phyloP scores from a whole-genome alignment of 2,888 invertebrate genomes.

The Melanchra persicariae region DNA sequence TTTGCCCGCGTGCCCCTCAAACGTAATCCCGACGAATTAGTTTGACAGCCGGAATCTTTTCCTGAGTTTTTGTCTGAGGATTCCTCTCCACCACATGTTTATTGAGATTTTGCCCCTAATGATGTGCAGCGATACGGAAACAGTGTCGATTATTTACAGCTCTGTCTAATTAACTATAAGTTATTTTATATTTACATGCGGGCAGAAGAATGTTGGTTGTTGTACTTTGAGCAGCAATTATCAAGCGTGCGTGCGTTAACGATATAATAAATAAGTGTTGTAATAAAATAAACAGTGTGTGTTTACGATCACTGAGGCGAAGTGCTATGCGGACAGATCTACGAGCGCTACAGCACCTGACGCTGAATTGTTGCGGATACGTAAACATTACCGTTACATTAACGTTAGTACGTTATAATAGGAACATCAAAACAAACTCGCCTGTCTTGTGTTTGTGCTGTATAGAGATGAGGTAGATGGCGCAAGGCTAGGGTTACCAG shows the following conservation, averaged over 20 bases:
- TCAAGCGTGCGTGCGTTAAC: conserved; percentile 70
- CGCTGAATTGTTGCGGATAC: conserved; percentile 78
- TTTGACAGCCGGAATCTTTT: conserved; percentile 88
- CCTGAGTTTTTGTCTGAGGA: conserved; percentile 84
- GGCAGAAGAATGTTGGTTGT: conserved; percentile 41
- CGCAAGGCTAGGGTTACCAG: neutral
- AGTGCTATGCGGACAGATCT: conserved; percentile 80
- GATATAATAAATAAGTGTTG: conserved; percentile 74
- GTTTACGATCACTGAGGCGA: conserved; percentile 72
- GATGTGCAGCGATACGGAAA: conserved; percentile 86
- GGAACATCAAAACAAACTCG: conserved; percentile 42
- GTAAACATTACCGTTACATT: conserved; percentile 68
- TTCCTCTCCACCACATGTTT: conserved; percentile 82
- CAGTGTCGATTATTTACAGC: conserved; percentile 64
- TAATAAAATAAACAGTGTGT: conserved; percentile 81
- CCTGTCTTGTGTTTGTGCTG: conserved; percentile 23
- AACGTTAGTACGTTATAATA: conserved; percentile 66
- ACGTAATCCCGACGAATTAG: conserved; percentile 86
- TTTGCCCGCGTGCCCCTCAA: conserved; percentile 84
- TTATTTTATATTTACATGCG: conserved; percentile 58
- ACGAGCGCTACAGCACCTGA: conserved; percentile 78
- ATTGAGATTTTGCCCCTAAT: conserved; percentile 82
- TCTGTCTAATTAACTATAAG: conserved; percentile 61
- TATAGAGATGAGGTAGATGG: conserved; percentile 22
- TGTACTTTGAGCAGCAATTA: conserved; percentile 61